A percentile compares a stretch with the other conserved stretches of the same genome.
phyloP scores from a whole-genome alignment of 2,797 vertebrate species.

The Labroides dimidiatus region DNA sequence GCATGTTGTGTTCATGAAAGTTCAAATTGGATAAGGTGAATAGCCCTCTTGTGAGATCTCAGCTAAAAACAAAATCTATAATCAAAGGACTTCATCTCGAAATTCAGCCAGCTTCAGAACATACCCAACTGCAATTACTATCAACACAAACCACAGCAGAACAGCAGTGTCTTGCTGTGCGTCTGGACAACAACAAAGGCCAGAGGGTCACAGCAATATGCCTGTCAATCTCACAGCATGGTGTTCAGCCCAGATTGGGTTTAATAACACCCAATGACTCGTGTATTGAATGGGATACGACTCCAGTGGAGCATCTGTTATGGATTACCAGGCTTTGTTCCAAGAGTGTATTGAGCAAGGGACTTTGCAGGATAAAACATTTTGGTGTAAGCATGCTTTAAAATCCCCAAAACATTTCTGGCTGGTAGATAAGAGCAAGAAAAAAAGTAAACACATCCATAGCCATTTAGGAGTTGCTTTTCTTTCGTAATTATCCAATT shows the following conservation, averaged over 20 bases:
- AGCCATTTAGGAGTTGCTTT: constrained; percentile 4
- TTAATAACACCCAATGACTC: constrained; percentile 78
- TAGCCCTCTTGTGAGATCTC: neutral
- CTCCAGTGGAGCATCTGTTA: constrained; percentile 78
- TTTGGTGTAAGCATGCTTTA: constrained; percentile 58
- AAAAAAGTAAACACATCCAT: constrained; percentile 10
- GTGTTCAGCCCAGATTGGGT: constrained; percentile 64
- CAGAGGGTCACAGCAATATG: constrained; percentile 73
- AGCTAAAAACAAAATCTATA: constrained; percentile 42
- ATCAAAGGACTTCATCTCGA: constrained; percentile 42
- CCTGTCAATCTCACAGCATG: constrained; percentile 79
- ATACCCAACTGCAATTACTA: constrained; percentile 43
- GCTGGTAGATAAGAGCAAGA: constrained; percentile 35
- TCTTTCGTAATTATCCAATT: neutral
- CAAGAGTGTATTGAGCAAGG: constrained; percentile 63
- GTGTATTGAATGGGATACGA: constrained; percentile 59
- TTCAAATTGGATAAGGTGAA: constrained; percentile 4
- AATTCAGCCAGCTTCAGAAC: constrained; percentile 11
- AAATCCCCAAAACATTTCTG: constrained; percentile 53
- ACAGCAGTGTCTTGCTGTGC: constrained; percentile 58
- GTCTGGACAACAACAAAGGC: constrained; percentile 63
- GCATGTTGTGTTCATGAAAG: constrained; percentile 6
- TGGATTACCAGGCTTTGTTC: constrained; percentile 81
- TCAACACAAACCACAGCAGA: constrained; percentile 48
- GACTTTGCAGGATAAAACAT: constrained; percentile 61